These are phyloP conservation scores for Caenorhabditis latens DNA, from an alignment of 1,140 invertebrate species.

Conservation along the genomic window DNA sequence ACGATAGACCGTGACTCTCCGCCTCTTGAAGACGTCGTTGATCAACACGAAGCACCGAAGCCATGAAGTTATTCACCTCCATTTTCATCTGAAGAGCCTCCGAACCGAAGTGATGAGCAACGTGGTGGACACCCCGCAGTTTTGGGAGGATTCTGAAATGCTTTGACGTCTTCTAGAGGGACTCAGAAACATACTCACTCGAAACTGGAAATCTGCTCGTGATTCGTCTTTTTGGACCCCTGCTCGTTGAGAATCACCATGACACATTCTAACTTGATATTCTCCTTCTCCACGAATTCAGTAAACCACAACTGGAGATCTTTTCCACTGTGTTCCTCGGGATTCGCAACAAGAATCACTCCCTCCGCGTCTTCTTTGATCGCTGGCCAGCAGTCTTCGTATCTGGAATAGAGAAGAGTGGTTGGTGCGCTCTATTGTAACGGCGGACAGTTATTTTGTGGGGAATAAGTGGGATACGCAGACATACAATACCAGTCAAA, in stretches of 20 bases:
- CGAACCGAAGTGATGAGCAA: constrained; percentile 12
- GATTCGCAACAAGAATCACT: constrained; percentile 62
- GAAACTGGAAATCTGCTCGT: constrained; percentile 56
- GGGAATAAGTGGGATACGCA: no score
- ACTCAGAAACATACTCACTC: not conserved
- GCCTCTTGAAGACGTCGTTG: not conserved
- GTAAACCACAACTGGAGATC: constrained; percentile 59
- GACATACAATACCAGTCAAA: no score
- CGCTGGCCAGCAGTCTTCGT: constrained; percentile 62
- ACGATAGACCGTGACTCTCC: not conserved
- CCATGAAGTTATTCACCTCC: constrained; percentile 24
- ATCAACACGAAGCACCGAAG: not conserved
- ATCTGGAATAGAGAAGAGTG: constrained; percentile 32
- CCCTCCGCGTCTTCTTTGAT: constrained; percentile 54
- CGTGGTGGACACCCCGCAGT: constrained; percentile 18
- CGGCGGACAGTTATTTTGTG: no score
- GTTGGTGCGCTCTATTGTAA: no score
- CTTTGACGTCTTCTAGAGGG: not conserved
- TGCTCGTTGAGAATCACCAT: constrained; percentile 59
- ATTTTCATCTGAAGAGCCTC: not conserved
- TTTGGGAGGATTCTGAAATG: constrained; percentile 28
- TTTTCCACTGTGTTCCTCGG: constrained; percentile 55
- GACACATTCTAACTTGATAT: constrained; percentile 23
- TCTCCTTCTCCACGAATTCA: constrained; percentile 55
- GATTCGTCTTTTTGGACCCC: constrained; percentile 55